Evolutionary conservation across 92 coral and sea anemone genomes (phyloP), one percentile per base, ranked within the genome.

Genomic region (Porites cylindrica): DNA sequence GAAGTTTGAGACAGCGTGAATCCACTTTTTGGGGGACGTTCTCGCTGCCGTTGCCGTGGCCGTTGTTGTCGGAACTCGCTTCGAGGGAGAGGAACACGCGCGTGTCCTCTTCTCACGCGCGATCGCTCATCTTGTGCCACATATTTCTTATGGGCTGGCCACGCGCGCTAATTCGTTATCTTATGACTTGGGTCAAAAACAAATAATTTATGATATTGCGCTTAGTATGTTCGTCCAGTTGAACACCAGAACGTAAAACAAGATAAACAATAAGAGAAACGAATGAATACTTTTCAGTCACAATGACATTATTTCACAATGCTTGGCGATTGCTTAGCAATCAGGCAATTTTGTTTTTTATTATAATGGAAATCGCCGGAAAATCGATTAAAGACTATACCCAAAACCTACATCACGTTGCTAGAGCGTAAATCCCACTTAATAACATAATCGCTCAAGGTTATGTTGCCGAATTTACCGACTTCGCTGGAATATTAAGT

Each of bases 271-370:
- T 56, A 4, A 56, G 47, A 56, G 61, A 0, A 56, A 10, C 17
- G 4, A 7, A 17, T 13, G 20, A 17, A 3, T 71, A 20, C 17
- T 50, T 18, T 80, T 47, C 17, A 19, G 50, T 7, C 19, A 52
- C 67, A 56, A 52, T 29, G 47, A 24, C 76, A 81, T 81, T 81
- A 4, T 68, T 81, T 51, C 7, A 24, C 9, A 56, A 17, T 51
- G n/a, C 10, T 26, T 69, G 13, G 16, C 54, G 66, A 68, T 68
- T 68, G 76, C 85, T 11, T 81, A 70, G 77, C 77, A 81, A 81
- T 65, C 2, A 3, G 38, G 21, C 21, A 13, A 77, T 51, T 12
- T n/a, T 67, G 29, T 67, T 67, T 80, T 43, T 11, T 23, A 19
- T 80, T 51, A 47, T 80, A 21, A 66, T 51, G 75, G 64, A 66